Base-by-base conservation (phyloP, 2,113 vertebrate species). In the Thinocorus orbignyianus region DNA sequence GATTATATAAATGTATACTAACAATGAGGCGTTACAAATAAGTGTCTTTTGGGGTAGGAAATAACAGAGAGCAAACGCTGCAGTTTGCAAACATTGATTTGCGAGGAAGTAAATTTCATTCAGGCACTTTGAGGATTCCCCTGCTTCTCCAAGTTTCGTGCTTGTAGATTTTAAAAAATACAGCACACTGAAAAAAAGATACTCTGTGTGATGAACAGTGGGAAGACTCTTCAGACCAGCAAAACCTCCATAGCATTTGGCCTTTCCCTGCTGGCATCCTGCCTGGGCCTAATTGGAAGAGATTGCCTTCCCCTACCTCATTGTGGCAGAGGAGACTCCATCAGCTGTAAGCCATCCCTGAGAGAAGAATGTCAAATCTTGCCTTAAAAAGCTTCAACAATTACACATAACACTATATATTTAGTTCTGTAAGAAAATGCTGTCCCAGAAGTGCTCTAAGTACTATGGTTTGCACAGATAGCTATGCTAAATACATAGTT, bases 371-470 rank as follows among this genome's bases (percentile, higher is more conserved):
- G 0, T 74, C 79, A 92, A 70, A 79, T 81, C 61, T n/a, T 52
- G 55, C 80, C 84, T 61, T 44, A 57, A n/a, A 85, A 86, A 30
- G 2, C n/a, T 81, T 68, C 78, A 69, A 33, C 77, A 91, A 24
- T 87, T 76, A 57, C 48, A 87, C 33, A 61, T 65, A 70, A 54
- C 33, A 31, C 28, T 28, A 11, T 74, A 65, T 92, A 91, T 93
- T 96, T 74, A 74, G 72, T 97, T 96, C 85, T 92, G 61, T 49
- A 57, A 80, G 58, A 91, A 94, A 95, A 91, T 91, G 23, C 62
- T 65, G 17, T 92, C 92, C 96, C 95, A 88, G 41, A 92, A 94
- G 95, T 70, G 28, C 73, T 77, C 7, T 39, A 84, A 90, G 64
- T 58, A 58, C 66, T 48, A 6, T 55, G 46, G 91, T 92, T 96